Evolutionary conservation across 2,113 vertebrate genomes (phyloP).

Genomic region (Fulica atra): DNA sequence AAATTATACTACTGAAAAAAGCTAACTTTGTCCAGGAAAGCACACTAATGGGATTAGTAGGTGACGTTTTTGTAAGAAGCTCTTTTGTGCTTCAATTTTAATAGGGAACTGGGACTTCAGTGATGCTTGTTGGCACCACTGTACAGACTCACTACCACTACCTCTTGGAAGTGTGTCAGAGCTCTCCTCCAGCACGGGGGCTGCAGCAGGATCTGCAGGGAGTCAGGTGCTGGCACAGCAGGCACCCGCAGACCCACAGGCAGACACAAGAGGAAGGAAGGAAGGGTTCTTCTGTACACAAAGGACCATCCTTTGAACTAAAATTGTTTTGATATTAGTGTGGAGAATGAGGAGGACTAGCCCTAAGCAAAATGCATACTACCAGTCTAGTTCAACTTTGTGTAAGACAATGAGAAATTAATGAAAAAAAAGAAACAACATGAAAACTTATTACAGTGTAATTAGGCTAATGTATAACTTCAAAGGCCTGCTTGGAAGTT

Average conservation of each 20-base stretch:
- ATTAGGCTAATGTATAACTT: slow-evolving; percentile 43
- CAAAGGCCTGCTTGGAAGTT: slow-evolving; percentile 23
- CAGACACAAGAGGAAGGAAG: background rate
- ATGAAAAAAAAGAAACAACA: slow-evolving; percentile 10
- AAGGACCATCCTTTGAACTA: background rate
- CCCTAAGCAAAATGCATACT: background rate
- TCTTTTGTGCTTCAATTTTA: background rate
- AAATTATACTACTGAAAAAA: background rate
- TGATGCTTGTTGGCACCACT: background rate
- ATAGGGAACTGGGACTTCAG: background rate
- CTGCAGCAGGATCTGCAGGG: background rate
- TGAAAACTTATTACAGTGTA: background rate
- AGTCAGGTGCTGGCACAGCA: rapidly evolving
- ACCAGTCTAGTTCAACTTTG: background rate
- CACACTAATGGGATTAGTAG: background rate
- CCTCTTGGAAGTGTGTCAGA: background rate
- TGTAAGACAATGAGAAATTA: background rate
- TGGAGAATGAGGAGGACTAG: background rate
- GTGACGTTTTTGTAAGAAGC: background rate
- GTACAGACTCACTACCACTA: too few relatives aligned
- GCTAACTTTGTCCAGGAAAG: background rate
- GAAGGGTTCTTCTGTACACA: background rate
- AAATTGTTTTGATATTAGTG: background rate
- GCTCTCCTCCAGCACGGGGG: background rate
- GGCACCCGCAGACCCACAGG: rapidly evolving